Base-by-base conservation (phyloP, 2,797 vertebrate genomes). In the Valencia hispanica region DNA sequence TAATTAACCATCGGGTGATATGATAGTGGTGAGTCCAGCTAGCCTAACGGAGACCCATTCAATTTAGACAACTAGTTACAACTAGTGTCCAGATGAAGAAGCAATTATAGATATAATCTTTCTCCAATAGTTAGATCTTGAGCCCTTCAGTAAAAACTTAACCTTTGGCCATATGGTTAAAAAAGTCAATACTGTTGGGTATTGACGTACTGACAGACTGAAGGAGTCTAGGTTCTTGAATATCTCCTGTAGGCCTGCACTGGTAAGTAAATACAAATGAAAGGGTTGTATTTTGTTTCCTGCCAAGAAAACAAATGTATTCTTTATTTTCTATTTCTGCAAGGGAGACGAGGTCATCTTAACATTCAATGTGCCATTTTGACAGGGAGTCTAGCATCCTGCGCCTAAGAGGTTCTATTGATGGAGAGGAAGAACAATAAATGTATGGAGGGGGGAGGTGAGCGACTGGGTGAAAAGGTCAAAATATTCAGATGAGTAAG, bases 81-180 rank as follows among this genome's bases (percentile, higher is more conserved):
- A 66, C 4, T 65, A 32, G 69, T 68, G 77, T 65, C 70, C 75
- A 55, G 70, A 69, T 15, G 34, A 78, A 77, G 18, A 51, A 74
- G 63, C 73, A 30, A 50, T 69, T 59, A 75, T 5, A 77, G 77
- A 82, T 82, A 70, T 82, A 27, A 81, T 85, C 74, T 72, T 72
- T 74, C 65, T 76, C 61, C 45, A 77, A 68, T 73, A 79, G 75
- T 79, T 72, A 59, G 61, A 82, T 85, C 18, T 47, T 25, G 14
- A 71, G 57, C 50, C 70, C 66, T 76, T 27, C 32, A 72, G 70
- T 45, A 18, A 20, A 17, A 55, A 71, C 22, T 70, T 73, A 70
- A 87, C 81, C 83, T 80, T 66, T 81, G 61, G 77, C 32, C 55
- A 66, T 61, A 73, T 41, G 47, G 30, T 20, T 18, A 63, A 68